phyloP scores from a whole-genome alignment of 2,888 invertebrate species.

The Anaspis maculata region DNA sequence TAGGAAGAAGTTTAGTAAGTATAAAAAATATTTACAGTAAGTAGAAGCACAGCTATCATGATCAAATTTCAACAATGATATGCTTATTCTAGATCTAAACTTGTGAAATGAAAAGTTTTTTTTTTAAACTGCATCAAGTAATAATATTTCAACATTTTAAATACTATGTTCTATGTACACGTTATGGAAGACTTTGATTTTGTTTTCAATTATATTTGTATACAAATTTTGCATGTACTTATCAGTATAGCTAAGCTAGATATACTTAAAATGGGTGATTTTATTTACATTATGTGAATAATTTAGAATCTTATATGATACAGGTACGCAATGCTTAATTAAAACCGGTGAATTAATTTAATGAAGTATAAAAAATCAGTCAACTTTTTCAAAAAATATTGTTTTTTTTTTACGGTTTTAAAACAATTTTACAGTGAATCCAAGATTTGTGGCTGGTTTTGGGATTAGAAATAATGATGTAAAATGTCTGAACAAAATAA shows the following conservation, averaged over 20 bases:
- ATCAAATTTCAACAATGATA: slow-evolving; percentile 26
- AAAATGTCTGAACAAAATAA: too few species aligned
- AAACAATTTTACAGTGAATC: too few species aligned
- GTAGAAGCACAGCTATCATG: slow-evolving; percentile 13
- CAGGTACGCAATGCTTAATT: too few species aligned
- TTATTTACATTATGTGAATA: background rate
- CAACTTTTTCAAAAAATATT: too few species aligned
- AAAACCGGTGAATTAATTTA: too few species aligned
- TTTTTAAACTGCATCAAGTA: background rate
- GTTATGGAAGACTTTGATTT: slow-evolving; percentile 36
- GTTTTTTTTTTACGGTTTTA: too few species aligned
- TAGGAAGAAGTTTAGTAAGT: slow-evolving; percentile 37
- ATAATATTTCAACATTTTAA: too few species aligned
- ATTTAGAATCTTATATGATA: too few species aligned
- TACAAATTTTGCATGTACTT: slow-evolving; percentile 22
- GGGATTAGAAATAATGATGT: too few species aligned
- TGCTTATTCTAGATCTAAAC: slow-evolving; percentile 34
- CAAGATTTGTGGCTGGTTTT: too few species aligned
- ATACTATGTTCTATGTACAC: slow-evolving; percentile 15
- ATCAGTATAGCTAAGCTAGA: slow-evolving; percentile 7
- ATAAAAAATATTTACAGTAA: slow-evolving; percentile 13
- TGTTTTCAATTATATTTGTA: slow-evolving; percentile 18
- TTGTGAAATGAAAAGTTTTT: slow-evolving; percentile 9
- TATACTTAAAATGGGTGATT: background rate
- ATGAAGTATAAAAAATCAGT: too few species aligned